Percentiles rank a stretch among this genome's conserved stretches.
Conservation (phyloP, 2,888 invertebrate species). For the Stramonita haemastoma region DNA sequence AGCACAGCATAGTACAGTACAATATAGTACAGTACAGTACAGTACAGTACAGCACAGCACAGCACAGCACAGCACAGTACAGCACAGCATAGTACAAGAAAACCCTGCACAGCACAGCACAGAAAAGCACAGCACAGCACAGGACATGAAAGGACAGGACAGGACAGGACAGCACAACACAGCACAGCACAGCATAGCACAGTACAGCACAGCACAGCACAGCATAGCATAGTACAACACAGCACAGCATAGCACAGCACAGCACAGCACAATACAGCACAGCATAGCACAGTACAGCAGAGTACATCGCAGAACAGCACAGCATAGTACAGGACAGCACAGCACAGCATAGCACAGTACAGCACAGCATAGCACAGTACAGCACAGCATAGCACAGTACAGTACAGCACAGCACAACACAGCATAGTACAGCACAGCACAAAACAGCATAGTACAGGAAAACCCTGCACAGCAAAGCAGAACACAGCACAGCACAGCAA, state of each 20-base stretch:
- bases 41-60: too few relatives aligned
- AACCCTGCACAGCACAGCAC: background rate
- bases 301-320: background rate
- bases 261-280: slow-evolving; percentile 3
- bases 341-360: background rate
- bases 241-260: background rate
- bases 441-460: background rate
- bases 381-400: background rate
- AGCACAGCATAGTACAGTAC: too few relatives aligned
- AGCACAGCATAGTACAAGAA: too few relatives aligned
- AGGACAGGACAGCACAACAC: slow-evolving; percentile 4
- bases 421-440: background rate
- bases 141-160: background rate
- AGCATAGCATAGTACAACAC: background rate
- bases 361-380: background rate
- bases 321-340: background rate
- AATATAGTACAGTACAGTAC: too few relatives aligned
- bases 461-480: background rate
- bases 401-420: background rate
- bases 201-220: slow-evolving; percentile 19
- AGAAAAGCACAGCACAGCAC: background rate
- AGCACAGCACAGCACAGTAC: too few relatives aligned
- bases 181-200: background rate
- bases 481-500: background rate
- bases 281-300: background rate